phyloP scores from a whole-genome alignment of 2,797 vertebrate genomes.

The Chelon labrosus region DNA sequence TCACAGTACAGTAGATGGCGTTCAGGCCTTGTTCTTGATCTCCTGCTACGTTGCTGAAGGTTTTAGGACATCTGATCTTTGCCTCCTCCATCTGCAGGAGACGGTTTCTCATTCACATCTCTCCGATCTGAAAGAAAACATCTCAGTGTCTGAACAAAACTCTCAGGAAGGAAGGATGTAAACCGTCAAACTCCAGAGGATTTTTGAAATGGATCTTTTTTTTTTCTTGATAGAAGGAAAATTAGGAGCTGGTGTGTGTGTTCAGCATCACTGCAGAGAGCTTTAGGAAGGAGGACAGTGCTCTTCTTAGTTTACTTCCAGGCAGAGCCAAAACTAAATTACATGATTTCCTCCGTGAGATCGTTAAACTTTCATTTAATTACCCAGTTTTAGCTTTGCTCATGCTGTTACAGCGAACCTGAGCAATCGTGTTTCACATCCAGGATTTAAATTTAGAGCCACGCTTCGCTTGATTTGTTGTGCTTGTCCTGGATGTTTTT shows the following conservation, averaged over 20 bases:
- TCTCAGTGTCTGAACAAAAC: slow-evolving; percentile 20
- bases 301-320: neutral
- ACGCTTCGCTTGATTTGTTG: neutral
- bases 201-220: slow-evolving; percentile 7
- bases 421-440: neutral
- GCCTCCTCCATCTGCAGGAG: slow-evolving; percentile 43
- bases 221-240: neutral
- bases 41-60: neutral
- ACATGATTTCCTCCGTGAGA: neutral
- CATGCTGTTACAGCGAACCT: neutral
- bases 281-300: neutral
- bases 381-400: neutral
- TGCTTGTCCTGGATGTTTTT: neutral
- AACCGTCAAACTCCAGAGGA: slow-evolving; percentile 20
- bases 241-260: neutral
- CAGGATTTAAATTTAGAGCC: neutral
- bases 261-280: neutral
- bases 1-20: slow-evolving; percentile 3
- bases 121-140: slow-evolving; percentile 49
- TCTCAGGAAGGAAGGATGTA: slow-evolving; percentile 31
- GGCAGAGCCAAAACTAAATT: neutral
- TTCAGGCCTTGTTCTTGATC: slow-evolving; percentile 44
- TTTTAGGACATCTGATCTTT: slow-evolving; percentile 53
- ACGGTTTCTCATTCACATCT: slow-evolving; percentile 42
- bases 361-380: neutral